Base-by-base conservation (phyloP, 2,113 vertebrate genomes). In the Trogon melanurus region DNA sequence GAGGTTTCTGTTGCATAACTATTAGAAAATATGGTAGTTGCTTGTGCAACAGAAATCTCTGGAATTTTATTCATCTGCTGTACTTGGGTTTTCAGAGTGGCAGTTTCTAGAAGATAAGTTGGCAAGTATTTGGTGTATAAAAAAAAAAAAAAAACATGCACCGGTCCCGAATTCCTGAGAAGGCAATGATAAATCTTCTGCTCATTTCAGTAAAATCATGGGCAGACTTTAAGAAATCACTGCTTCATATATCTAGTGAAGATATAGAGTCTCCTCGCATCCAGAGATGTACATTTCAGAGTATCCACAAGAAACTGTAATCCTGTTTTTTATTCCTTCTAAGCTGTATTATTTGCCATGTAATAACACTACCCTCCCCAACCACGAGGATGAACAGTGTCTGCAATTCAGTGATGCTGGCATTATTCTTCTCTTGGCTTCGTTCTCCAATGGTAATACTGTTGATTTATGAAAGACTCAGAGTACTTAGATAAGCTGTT, bases 401-500 rank as follows among this genome's bases (percentile, higher is more conserved):
- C 60, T 89, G 44, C 36, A 48, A 4, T 74, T 83, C 64, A 80
- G 34, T 26, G 41, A 58, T 85, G 32, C 19, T 78, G 69, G n/a
- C 44, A 69, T 83, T 94, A 64, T 64, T 80, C 50, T 75, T 85
- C 62, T 76, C 38, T 69, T 80, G 82, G 69, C 60, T 79, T 86
- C 48, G 62, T 66, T 91, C 79, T 95, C 44, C 76, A 74, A 2
- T 61, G 65, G 32, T 78, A 94, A 91, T 85, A 58, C n/a, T 96
- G 92, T 86, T 92, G 85, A 86, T 93, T 92, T 88, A 91, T 88
- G 73, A 94, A 93, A 88, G 91, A 74, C 14, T 71, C 45, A 17
- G 61, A 58, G 53, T 94, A 88, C 75, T 95, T 75, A 88, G 85
- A 75, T 80, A 91, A 94, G 79, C 34, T 93, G n/a, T 93, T 96